A percentile compares a stretch with the other conserved stretches of the same genome.
phyloP scores from a whole-genome alignment of 2,888 invertebrate genomes.

The Carabus problematicus region DNA sequence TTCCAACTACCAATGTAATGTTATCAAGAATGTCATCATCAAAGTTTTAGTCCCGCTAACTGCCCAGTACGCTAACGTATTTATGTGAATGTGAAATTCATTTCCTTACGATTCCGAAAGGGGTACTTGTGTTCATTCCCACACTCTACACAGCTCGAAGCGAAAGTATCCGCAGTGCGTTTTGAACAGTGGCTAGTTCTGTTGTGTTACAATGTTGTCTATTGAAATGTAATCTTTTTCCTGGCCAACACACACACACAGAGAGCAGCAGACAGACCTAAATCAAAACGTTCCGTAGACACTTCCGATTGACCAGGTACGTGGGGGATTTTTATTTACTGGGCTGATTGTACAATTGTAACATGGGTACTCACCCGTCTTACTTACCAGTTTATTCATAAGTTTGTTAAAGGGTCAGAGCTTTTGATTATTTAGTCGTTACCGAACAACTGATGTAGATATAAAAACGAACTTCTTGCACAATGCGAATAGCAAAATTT shows the following conservation, averaged over 20 bases:
- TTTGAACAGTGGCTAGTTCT: slow-evolving; percentile 12
- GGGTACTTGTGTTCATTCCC: slow-evolving; percentile 11
- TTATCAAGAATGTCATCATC: too few species aligned
- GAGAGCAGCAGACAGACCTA: too few species aligned
- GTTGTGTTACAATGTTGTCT: slow-evolving; percentile 37
- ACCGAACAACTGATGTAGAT: background rate
- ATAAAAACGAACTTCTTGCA: too few species aligned
- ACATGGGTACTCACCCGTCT: background rate
- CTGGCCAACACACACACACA: slow-evolving; percentile 25
- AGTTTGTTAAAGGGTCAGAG: background rate
- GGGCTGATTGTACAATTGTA: background rate
- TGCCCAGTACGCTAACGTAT: too few species aligned
- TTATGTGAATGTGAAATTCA: too few species aligned
- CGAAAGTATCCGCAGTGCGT: too few species aligned
- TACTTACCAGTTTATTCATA: slow-evolving; percentile 4
- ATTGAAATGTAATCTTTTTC: slow-evolving; percentile 43
- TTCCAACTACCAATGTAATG: too few species aligned
- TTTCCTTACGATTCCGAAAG: too few species aligned
- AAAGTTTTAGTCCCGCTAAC: too few species aligned
- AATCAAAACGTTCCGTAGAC: slow-evolving; percentile 27
- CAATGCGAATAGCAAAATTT: too few species aligned
- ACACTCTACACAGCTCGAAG: too few species aligned
- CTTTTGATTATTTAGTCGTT: too few species aligned
- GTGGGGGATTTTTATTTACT: background rate
- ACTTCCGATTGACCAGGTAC: slow-evolving; percentile 31